Base-by-base conservation (phyloP, 2,113 vertebrate genomes). In the Corvus moneduloides region DNA sequence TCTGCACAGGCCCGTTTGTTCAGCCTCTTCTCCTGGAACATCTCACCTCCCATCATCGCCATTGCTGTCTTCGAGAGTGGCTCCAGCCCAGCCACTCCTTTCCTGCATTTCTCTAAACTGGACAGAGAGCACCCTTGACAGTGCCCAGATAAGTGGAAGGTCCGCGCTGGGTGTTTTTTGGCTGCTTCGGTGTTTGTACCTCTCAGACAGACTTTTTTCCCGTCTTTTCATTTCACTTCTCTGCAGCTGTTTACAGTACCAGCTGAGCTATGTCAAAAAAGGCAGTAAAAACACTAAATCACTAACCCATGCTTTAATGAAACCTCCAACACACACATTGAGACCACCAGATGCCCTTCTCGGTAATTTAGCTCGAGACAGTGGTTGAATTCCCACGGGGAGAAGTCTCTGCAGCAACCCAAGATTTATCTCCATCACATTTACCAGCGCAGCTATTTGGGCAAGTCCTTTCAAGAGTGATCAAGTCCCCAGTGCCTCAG, bases 111-210 rank as follows among this genome's bases (percentile, higher is more conserved):
- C 76, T 58, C 59, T 54, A 2, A 28, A 13, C 4, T 0, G 30
- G 17, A 19, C 46, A 10, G 11, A 37, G 33, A 6, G 27, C 11
- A 5, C 3, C 33, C 63, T 13, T 2, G 43, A 49, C 58, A 30
- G 30, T 2, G 7, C 52, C 3, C 14, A 16, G 30, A 2, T 16
- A 4, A 52, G 30, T 0, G 2, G 16, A 78, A 56, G 14, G 24
- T 13, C 32, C 43, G 3, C 5, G 0, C 10, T 6, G 32, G 4
- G 2, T 32, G 16, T 0, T 52, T 80, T 68, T 20, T 13, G 32
- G 58, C 72, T 64, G 1, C 19, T 19, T 6, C 7, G 13, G 19
- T 56, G 48, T 49, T 59, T 13, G 11, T 21, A 8, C 46, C 27
- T 46, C 55, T 19, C 61, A 30, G 22, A 22, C 37, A 63, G 7